Evolutionary conservation across 2,797 vertebrate species (phyloP).

Genomic region (Remorina albescens): DNA sequence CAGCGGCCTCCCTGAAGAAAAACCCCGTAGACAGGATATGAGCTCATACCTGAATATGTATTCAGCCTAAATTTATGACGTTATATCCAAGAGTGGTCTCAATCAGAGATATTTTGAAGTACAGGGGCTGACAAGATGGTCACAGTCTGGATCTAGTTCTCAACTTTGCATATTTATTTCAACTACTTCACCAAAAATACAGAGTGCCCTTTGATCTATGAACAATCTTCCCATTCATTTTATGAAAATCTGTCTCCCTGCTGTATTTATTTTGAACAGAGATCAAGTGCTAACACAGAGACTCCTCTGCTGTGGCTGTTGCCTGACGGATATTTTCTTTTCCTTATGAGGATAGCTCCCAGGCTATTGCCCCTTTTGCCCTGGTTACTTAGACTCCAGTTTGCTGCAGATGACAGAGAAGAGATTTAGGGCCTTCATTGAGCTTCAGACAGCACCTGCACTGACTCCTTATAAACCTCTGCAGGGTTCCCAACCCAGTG

Average conservation of each 20-base stretch:
- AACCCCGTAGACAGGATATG: constrained; percentile 82
- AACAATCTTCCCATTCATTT: constrained; percentile 43
- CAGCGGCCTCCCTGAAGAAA: constrained; percentile 64
- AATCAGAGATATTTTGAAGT: constrained; percentile 65
- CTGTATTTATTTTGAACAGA: constrained; percentile 73
- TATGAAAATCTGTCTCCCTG: constrained; percentile 54
- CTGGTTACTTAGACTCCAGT: constrained; percentile 61
- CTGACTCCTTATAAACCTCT: constrained; percentile 69
- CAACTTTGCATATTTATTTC: constrained; percentile 49
- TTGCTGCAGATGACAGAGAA: constrained; percentile 64
- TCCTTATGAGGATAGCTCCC: constrained; percentile 60
- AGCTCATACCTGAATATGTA: constrained; percentile 79
- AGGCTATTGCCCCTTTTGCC: constrained; percentile 55
- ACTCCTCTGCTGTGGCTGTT: constrained; percentile 55
- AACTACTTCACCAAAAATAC: constrained; percentile 33
- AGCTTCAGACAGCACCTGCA: constrained; percentile 74
- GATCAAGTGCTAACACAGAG: constrained; percentile 64
- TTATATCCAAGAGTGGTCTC: constrained; percentile 58
- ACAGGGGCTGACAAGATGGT: constrained; percentile 53
- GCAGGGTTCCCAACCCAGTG: constrained; percentile 65
- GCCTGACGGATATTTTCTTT: constrained; percentile 73
- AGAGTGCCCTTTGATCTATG: constrained; percentile 56
- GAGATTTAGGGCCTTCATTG: constrained; percentile 79
- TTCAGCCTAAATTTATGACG: constrained; percentile 61
- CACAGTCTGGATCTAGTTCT: constrained; percentile 46